Conservation (phyloP, 2,888 invertebrate species). For the Mesoligia furuncula region DNA sequence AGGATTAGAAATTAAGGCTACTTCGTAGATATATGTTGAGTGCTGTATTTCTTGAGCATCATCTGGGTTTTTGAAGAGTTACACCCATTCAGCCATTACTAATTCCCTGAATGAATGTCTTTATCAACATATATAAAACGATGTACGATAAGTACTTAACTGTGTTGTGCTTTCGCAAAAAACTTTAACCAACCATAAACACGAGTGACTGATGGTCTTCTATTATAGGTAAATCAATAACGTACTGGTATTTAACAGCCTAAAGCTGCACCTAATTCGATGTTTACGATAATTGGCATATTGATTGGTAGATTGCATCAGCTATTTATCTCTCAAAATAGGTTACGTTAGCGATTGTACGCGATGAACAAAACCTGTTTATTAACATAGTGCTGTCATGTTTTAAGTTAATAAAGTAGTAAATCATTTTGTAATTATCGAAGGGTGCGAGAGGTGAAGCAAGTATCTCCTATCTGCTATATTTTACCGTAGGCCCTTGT, state of each 20-base stretch:
- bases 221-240: conserved; percentile 36
- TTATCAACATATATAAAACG: not conserved
- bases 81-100: not conserved
- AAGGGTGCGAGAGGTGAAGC: not conserved
- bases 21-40: not conserved
- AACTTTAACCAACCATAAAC: conserved; percentile 2
- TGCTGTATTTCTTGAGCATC: not conserved
- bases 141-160: not conserved
- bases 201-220: conserved; percentile 12
- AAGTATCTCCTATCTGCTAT: conserved; percentile 5
- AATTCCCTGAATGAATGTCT: conserved; percentile 1
- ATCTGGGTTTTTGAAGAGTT: not conserved
- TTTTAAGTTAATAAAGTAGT: conserved; percentile 46
- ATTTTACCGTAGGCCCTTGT: not conserved
- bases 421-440: conserved; percentile 33
- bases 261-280: conserved; percentile 55
- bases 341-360: conserved; percentile 45
- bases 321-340: conserved; percentile 56
- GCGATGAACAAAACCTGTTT: conserved; percentile 53
- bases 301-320: conserved; percentile 51
- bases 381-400: conserved; percentile 45
- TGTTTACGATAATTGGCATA: conserved; percentile 56
- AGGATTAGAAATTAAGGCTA: not conserved
- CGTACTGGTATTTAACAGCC: conserved; percentile 22
- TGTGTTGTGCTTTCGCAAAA: not conserved